phyloP scores from a whole-genome alignment of 1,140 invertebrate genomes.

The Agrypnia vestita region DNA sequence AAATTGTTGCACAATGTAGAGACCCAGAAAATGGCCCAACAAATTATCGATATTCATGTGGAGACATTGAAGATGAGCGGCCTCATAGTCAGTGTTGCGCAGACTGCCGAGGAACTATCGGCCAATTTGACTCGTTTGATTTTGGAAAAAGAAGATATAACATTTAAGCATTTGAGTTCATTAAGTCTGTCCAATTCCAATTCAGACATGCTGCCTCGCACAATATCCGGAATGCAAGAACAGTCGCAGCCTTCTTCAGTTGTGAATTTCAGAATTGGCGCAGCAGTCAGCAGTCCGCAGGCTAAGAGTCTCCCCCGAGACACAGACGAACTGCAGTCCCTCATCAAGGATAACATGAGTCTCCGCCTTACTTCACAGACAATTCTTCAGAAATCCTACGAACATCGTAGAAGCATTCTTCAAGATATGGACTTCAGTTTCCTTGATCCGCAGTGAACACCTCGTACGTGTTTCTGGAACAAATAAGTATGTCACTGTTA shows the following conservation, averaged over 20 bases:
- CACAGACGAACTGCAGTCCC: slow-evolving; percentile 33
- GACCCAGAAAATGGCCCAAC: slow-evolving; percentile 66
- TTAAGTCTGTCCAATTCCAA: neutral
- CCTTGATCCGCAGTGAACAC: neutral
- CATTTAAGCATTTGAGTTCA: neutral
- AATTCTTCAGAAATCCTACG: slow-evolving; percentile 31
- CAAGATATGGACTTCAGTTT: slow-evolving; percentile 28
- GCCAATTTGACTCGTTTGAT: slow-evolving; percentile 59
- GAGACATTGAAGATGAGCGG: slow-evolving; percentile 67
- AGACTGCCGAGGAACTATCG: slow-evolving; percentile 65
- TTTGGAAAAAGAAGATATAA: slow-evolving; percentile 46
- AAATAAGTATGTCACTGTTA: too few relatives aligned
- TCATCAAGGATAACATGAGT: slow-evolving; percentile 55
- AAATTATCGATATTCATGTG: slow-evolving; percentile 67
- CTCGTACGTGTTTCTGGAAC: too few relatives aligned
- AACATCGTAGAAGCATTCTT: slow-evolving; percentile 27
- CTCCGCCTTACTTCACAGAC: slow-evolving; percentile 19
- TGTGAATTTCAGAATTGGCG: slow-evolving; percentile 49
- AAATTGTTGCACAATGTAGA: slow-evolving; percentile 67
- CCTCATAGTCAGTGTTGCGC: slow-evolving; percentile 65
- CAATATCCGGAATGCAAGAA: neutral
- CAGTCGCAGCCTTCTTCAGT: slow-evolving; percentile 1
- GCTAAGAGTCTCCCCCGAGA: neutral
- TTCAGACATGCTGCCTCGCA: neutral
- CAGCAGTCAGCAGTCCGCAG: slow-evolving; percentile 32